Percentiles rank a stretch among this genome's conserved stretches.
These are phyloP conservation scores for Mesochorus sp. DNA, from an alignment of 2,888 invertebrate genomes.

Conservation along the genomic window DNA sequence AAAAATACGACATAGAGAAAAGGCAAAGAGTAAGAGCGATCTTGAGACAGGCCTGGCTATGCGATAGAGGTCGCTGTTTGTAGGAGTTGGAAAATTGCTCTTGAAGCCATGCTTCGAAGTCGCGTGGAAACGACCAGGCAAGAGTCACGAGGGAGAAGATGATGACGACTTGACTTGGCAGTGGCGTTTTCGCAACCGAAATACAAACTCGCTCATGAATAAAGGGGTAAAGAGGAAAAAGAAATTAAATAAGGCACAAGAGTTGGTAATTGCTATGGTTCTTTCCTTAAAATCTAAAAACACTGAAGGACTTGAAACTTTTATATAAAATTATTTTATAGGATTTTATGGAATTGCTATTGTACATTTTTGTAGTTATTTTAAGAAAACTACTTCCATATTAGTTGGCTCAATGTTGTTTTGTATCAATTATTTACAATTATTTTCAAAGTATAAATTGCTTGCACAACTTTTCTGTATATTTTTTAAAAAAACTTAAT, in stretches of 20 bases:
- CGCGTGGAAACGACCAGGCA: slow-evolving; percentile 53
- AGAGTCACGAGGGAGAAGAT: slow-evolving; percentile 13
- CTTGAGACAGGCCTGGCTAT: slow-evolving; percentile 35
- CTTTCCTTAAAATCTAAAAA: too few species aligned
- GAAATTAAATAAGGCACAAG: not conserved
- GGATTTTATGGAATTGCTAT: too few species aligned
- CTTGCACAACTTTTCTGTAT: too few species aligned
- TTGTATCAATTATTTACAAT: too few species aligned
- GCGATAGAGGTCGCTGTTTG: slow-evolving; percentile 28
- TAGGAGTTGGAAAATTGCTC: slow-evolving; percentile 67
- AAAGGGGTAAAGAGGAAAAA: not conserved
- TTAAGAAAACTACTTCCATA: too few species aligned
- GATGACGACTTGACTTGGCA: slow-evolving; percentile 44
- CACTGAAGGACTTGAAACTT: too few species aligned
- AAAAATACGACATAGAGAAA: slow-evolving; percentile 27
- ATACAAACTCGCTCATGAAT: slow-evolving; percentile 54
- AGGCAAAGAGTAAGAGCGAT: slow-evolving; percentile 22
- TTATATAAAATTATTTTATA: too few species aligned
- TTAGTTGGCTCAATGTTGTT: too few species aligned
- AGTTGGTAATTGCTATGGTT: too few species aligned
- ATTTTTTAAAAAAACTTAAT: too few species aligned
- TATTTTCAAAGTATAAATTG: too few species aligned
- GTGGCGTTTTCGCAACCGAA: slow-evolving; percentile 38
- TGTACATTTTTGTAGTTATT: too few species aligned
- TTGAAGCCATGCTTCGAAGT: slow-evolving; percentile 67